Evolutionary conservation across 64 coral and sea anemone genomes (phyloP), one percentile per base, ranked within the genome.

Genomic region (Pocillopora verrucosa): DNA sequence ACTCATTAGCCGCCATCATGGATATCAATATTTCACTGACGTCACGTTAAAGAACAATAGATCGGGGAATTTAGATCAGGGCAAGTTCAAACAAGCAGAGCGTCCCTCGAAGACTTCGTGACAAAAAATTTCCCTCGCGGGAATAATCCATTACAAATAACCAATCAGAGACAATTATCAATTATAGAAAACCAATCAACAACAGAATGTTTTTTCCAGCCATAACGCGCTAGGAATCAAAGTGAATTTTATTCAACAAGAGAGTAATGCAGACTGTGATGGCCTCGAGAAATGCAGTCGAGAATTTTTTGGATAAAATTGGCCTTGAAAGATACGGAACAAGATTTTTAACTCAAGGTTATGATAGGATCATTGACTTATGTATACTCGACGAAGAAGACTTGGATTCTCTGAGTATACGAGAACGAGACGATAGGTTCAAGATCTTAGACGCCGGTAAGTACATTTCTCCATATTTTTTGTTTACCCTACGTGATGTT

Each of bases 381-480:
- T 60, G 36, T 19, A 16, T 61, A 12, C 2, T 91, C 0, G 35
- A 62, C 10, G 37, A 74, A 2, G 22, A 74, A 4, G 89, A 91
- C 14, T 85, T 91, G 16, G 24, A 76, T 24, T 10, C 11, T 1
- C 7, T 77, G 13, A 51, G 26, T 36, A 58, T 76, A 0, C 0
- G 10, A 13, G 11, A 60, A 0, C 2, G 22, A 65, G 60, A 64
- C 2, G 79, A 91, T 1, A 76, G 74, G 14, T 22, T 16, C 22
- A 76, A 61, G 61, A 84, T 91, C 36, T 75, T 85, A 10, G 35
- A 83, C 76, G 80, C 89, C 56, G 89, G 89, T 91, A 84, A 84
- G 69, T 60, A 11, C 7, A 72, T 57, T 56, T 72, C 56, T 51
- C n/a, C 13, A n/a, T 10, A 37, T 61, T 20, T 11, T 70, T 10